These are phyloP conservation scores for Ceratosolen fusciceps DNA, from an alignment of 1,140 invertebrate species.

Conservation along the genomic window DNA sequence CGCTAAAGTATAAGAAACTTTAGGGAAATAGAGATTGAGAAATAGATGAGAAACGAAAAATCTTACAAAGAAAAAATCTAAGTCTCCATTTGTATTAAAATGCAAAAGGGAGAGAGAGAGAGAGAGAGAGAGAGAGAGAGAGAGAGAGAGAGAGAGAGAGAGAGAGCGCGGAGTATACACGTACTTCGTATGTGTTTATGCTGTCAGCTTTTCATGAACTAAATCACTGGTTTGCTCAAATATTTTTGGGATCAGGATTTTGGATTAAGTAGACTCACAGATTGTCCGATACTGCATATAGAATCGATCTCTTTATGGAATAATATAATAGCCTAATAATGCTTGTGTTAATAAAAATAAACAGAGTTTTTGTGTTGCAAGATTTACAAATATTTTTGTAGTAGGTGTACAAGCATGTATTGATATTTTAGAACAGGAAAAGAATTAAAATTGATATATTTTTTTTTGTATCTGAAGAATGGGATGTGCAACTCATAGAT, in stretches of 20 bases:
- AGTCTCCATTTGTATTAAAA: neutral
- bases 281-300: neutral
- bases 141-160: neutral
- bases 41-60: neutral
- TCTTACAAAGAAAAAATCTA: slow-evolving; percentile 24
- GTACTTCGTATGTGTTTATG: slow-evolving; percentile 21
- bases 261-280: neutral
- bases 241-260: slow-evolving; percentile 44
- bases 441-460: slow-evolving; percentile 20
- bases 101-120: neutral
- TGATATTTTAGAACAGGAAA: neutral
- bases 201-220: slow-evolving; percentile 41
- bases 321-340: slow-evolving; percentile 43
- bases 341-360: slow-evolving; percentile 30
- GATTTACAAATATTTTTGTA: slow-evolving; percentile 39
- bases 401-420: slow-evolving; percentile 12
- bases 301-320: neutral
- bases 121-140: neutral
- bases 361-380: neutral
- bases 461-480: neutral
- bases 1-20: neutral
- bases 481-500: neutral
- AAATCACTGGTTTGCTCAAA: slow-evolving; percentile 43
- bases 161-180: neutral
- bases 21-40: slow-evolving; percentile 4